Percentiles rank a stretch among this genome's conserved stretches.
These are phyloP conservation scores for Eristalis intricaria DNA, from an alignment of 2,888 invertebrate genomes.

Conservation along the genomic window DNA sequence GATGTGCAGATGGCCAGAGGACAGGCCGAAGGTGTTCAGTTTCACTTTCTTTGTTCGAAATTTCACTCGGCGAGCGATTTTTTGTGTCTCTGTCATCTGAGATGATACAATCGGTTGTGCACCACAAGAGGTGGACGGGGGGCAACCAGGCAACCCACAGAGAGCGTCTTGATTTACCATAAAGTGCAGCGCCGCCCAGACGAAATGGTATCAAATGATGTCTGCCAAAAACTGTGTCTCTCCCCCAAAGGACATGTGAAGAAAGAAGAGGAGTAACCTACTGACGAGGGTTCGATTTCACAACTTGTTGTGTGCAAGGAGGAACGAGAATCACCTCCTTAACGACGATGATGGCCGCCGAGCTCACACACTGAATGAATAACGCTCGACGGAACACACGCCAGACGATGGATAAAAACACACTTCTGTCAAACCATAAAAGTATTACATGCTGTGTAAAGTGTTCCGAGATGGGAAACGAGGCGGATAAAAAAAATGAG, in stretches of 20 bases:
- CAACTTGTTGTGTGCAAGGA: constrained; percentile 27
- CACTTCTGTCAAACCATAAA: constrained; percentile 44
- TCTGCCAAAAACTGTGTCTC: constrained; percentile 12
- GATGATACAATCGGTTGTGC: too few species aligned
- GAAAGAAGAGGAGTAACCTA: background rate
- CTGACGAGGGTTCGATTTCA: constrained; percentile 27
- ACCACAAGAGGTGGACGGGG: too few species aligned
- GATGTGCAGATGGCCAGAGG: background rate
- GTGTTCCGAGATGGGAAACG: background rate
- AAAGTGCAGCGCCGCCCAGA: constrained; percentile 19
- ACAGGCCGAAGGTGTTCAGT: background rate
- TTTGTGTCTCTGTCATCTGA: background rate
- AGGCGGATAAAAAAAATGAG: background rate
- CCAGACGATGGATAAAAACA: constrained; percentile 19
- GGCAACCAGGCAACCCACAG: too few species aligned
- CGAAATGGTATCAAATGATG: constrained; percentile 38
- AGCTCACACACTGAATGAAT: background rate
- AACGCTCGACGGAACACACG: constrained; percentile 35
- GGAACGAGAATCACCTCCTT: background rate
- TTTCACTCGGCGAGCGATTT: background rate
- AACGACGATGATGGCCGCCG: background rate
- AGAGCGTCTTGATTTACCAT: too few species aligned
- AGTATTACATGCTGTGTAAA: constrained; percentile 3
- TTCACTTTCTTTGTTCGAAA: background rate
- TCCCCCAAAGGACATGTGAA: background rate